phyloP scores from a whole-genome alignment of 1,140 invertebrate genomes.

The Heliconius melpomene region DNA sequence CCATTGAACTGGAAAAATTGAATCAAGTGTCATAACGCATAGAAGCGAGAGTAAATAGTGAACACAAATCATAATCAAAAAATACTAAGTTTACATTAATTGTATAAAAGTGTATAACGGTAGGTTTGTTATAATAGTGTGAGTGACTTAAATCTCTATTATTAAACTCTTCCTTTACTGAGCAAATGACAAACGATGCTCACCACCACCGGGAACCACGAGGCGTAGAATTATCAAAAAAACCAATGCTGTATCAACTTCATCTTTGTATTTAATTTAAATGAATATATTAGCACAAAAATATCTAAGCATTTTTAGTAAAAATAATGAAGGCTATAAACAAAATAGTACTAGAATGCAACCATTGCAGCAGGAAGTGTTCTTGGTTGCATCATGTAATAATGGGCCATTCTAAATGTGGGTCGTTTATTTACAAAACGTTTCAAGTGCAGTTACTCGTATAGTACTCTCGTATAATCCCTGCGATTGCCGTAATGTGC shows the following conservation, averaged over 20 bases:
- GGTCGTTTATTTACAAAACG: slow-evolving; percentile 61
- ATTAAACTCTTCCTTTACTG: too few relatives aligned
- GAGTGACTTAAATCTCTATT: too few relatives aligned
- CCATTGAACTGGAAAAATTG: slow-evolving; percentile 17
- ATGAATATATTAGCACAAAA: background rate
- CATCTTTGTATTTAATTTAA: background rate
- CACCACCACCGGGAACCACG: too few relatives aligned
- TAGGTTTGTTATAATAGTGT: background rate
- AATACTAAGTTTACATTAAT: background rate
- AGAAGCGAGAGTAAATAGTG: slow-evolving; percentile 3
- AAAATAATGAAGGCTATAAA: background rate
- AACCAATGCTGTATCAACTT: background rate
- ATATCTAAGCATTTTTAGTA: background rate
- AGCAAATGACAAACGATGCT: too few relatives aligned
- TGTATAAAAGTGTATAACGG: background rate
- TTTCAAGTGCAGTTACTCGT: slow-evolving; percentile 37
- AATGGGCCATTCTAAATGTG: slow-evolving; percentile 40
- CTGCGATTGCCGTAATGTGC: slow-evolving; percentile 21
- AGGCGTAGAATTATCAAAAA: background rate
- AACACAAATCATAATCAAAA: background rate
- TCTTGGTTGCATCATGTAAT: slow-evolving; percentile 39
- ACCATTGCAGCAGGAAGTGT: slow-evolving; percentile 22
- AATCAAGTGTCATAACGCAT: slow-evolving; percentile 10
- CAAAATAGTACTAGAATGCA: background rate
- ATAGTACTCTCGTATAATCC: slow-evolving; percentile 29